Evolutionary conservation across 2,888 invertebrate species (phyloP).

Genomic region (Endotricha flammealis): DNA sequence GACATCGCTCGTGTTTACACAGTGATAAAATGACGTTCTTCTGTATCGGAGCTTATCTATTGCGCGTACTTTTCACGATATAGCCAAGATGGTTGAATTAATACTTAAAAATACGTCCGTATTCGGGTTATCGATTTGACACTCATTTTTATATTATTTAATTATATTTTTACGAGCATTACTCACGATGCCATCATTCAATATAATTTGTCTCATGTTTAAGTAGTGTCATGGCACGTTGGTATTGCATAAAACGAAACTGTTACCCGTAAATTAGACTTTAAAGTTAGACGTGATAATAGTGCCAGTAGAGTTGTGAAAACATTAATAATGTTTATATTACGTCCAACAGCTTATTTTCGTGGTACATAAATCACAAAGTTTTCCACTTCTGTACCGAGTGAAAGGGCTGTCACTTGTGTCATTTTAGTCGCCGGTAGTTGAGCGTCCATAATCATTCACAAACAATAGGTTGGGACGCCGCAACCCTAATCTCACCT

Average conservation of each 20-base stretch:
- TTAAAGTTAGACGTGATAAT: too few species aligned
- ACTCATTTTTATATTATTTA: background rate
- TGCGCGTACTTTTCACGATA: slow-evolving; percentile 46
- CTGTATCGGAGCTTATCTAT: slow-evolving; percentile 60
- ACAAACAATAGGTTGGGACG: slow-evolving; percentile 48
- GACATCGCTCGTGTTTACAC: slow-evolving; percentile 67
- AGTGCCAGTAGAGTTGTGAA: too few species aligned
- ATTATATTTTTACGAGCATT: too few species aligned
- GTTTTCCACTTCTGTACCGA: slow-evolving; percentile 14
- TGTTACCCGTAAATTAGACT: too few species aligned
- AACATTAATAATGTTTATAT: too few species aligned
- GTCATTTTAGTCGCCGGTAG: slow-evolving; percentile 9
- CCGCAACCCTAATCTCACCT: slow-evolving; percentile 69
- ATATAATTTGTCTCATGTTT: too few species aligned
- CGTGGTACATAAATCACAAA: slow-evolving; percentile 7
- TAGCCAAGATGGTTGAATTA: slow-evolving; percentile 37
- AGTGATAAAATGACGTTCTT: slow-evolving; percentile 61
- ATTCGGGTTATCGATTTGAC: slow-evolving; percentile 10
- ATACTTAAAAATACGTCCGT: slow-evolving; percentile 20
- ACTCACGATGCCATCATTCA: too few species aligned
- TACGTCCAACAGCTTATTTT: background rate
- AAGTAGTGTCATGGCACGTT: too few species aligned
- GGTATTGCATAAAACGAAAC: too few species aligned
- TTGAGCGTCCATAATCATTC: slow-evolving; percentile 40
- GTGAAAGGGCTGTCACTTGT: slow-evolving; percentile 6